Evolutionary conservation across 2,113 vertebrate genomes (phyloP), one percentile per base, ranked within the genome.

Genomic region (Atlantisia rogersi): DNA sequence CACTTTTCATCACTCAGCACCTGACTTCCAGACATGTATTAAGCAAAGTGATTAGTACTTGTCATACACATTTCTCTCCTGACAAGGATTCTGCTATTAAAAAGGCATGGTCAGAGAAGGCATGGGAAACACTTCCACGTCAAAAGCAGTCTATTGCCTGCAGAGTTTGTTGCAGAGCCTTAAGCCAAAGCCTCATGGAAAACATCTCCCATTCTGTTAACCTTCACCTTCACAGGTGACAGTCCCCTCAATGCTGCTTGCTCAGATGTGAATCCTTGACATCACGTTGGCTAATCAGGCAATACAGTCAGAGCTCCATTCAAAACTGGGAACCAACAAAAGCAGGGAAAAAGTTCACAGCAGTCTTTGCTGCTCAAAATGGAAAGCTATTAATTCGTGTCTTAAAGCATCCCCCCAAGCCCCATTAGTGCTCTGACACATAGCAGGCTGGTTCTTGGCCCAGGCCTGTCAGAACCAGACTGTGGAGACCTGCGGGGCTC

Each of bases 361-460:
- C 16, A 93, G 69, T 12, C 28, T 17, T 67, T 50, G 31, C 15
- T 94, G 31, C 88, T 96, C 94, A 94, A 95, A 94, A 87, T 71
- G 24, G 88, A 78, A 84, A 88, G 42, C 48, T 88, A 87, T 78
- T 81, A 94, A 91, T 77, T 68, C 83, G 42, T 75, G 58, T 15
- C 84, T 92, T 95, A 92, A 89, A 26, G 14, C 48, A 68, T 95
- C 55, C 80, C 78, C 80, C 86, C 88, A 95, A 86, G 88, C 64
- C 59, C 42, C 24, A 69, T 40, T 87, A 89, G 56, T 24, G 69
- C 55, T 53, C 67, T 69, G 63, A 92, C 80, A 83, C 44, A 88
- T 18, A 31, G 37, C 88, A 92, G 73, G 68, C 37, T 81, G 75
- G 56, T 15, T 75, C 80, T 15, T 4, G 1, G 77, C 32, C 60